Evolutionary conservation across 2,797 vertebrate species (phyloP).

Genomic region (Oreochromis mossambicus): DNA sequence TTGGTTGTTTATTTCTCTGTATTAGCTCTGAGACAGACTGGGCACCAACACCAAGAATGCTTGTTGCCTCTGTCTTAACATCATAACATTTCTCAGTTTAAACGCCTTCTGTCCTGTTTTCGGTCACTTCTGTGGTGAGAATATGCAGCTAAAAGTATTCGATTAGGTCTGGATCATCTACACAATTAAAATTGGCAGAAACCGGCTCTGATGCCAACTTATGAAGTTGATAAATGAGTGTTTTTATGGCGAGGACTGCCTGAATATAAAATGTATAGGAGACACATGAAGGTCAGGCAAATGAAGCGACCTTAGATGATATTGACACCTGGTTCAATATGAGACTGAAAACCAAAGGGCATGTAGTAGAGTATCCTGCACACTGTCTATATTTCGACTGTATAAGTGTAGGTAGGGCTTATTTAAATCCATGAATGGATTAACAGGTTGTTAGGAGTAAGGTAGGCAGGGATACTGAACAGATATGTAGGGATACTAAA

Average conservation of each 20-base stretch:
- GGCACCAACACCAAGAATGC: neutral
- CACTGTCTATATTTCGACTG: neutral
- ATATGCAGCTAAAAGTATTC: neutral
- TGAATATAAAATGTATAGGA: neutral
- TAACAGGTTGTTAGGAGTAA: neutral
- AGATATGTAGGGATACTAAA: neutral
- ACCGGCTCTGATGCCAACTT: neutral
- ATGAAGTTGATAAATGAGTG: neutral
- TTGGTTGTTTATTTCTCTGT: neutral
- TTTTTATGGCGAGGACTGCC: neutral
- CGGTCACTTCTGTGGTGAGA: neutral
- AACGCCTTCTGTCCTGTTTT: neutral
- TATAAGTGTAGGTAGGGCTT: neutral
- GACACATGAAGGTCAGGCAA: neutral
- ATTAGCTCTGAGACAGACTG: accelerated
- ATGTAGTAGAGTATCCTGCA: neutral
- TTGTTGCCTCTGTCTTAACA: neutral
- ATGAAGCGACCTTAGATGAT: neutral
- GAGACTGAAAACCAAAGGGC: neutral
- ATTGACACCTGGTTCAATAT: neutral
- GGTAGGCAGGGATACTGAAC: neutral
- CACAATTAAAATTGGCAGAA: neutral
- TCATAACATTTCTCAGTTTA: neutral
- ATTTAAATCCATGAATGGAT: neutral
- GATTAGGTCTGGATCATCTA: neutral